Conservation (phyloP, 64 coral and sea anemone genomes). For the Hydrozoanthus tunicans region DNA sequence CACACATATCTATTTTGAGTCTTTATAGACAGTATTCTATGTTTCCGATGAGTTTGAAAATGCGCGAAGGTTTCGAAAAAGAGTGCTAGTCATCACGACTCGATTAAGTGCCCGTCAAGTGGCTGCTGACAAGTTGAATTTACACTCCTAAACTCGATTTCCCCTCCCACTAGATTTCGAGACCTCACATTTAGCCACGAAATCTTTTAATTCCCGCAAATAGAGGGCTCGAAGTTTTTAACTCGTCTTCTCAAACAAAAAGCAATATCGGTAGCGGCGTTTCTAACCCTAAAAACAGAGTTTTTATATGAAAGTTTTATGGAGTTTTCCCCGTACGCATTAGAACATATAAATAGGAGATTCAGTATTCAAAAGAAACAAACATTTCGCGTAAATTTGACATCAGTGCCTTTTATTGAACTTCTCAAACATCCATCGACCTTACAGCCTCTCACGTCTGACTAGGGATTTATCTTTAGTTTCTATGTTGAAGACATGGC, state of each 20-base stretch:
- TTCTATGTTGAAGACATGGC: not conserved
- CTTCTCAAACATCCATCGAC: constrained; percentile 35
- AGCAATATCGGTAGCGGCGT: constrained; percentile 30
- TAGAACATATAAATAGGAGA: not conserved
- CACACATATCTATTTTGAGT: constrained; percentile 17
- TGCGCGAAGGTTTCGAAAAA: not conserved
- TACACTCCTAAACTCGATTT: constrained; percentile 33
- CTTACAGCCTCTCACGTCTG: constrained; percentile 26
- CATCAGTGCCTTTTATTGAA: constrained; percentile 49
- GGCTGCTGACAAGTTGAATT: constrained; percentile 29
- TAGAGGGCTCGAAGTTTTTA: constrained; percentile 18
- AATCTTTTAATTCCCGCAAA: constrained; percentile 29
- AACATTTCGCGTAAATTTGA: constrained; percentile 57
- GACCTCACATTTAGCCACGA: constrained; percentile 35
- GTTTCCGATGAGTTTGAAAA: constrained; percentile 32
- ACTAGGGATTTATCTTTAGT: constrained; percentile 24
- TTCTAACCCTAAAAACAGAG: constrained; percentile 21
- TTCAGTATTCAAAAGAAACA: not conserved
- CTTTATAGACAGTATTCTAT: constrained; percentile 17
- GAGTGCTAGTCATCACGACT: constrained; percentile 14
- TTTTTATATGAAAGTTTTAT: not conserved
- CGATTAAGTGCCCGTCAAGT: constrained; percentile 11
- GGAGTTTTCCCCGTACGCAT: not conserved
- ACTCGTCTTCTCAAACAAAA: not conserved
- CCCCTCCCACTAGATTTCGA: constrained; percentile 19